Evolutionary conservation across 2,113 vertebrate genomes (phyloP).

Genomic region (Xiphophorus maculatus): DNA sequence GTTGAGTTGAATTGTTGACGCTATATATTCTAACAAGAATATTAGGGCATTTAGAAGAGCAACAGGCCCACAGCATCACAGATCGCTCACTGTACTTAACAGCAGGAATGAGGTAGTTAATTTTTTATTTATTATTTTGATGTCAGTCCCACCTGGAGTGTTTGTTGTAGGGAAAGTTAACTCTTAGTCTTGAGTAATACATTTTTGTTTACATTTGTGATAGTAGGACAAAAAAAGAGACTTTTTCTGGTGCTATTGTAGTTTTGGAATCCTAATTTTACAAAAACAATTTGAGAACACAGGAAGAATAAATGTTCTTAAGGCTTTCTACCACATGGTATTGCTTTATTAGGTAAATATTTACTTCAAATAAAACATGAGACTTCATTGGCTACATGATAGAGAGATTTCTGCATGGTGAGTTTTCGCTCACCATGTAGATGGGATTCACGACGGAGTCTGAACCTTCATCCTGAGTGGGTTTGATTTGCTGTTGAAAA

Average conservation of each 20-base stretch:
- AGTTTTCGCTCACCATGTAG: conserved; percentile 53
- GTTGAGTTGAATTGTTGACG: too few species aligned
- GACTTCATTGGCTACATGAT: too few species aligned
- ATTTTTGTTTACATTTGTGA: not conserved
- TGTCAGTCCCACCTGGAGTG: too few species aligned
- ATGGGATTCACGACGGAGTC: conserved; percentile 52
- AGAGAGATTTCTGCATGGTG: not conserved
- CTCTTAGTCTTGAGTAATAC: too few species aligned
- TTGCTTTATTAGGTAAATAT: too few species aligned
- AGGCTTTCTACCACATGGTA: too few species aligned
- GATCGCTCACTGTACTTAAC: not conserved
- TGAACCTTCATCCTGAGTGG: conserved; percentile 12
- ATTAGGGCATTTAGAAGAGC: not conserved
- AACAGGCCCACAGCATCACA: not conserved
- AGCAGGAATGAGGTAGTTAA: not conserved
- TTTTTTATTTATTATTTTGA: not conserved
- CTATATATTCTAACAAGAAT: not conserved
- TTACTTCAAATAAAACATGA: too few species aligned
- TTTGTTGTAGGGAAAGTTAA: too few species aligned
- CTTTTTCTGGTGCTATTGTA: not conserved
- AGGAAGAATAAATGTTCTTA: too few species aligned
- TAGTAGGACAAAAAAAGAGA: not conserved
- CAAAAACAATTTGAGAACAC: too few species aligned
- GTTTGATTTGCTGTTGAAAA: conserved; percentile 23
- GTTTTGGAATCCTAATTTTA: too few species aligned